phyloP scores from a whole-genome alignment of 2,113 vertebrate species.

The Melozone crissalis region DNA sequence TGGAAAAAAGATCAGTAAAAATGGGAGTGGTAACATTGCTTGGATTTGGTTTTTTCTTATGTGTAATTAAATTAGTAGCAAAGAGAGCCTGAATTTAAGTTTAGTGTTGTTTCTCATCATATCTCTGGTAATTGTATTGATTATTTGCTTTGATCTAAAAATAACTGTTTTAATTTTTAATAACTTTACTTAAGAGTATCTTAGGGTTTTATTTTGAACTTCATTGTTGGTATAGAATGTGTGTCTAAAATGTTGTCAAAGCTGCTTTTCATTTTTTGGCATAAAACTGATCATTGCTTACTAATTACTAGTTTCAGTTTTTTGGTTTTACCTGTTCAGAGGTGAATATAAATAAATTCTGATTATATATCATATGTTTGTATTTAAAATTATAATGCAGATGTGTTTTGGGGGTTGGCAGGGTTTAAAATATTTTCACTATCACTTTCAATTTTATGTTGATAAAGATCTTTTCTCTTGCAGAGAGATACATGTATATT shows the following conservation, averaged over 20 bases:
- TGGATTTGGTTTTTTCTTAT: slow-evolving; percentile 75
- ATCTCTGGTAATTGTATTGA: neutral
- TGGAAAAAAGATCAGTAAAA: slow-evolving; percentile 66
- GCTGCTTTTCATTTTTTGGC: neutral
- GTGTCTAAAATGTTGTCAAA: neutral
- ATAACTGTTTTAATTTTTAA: neutral
- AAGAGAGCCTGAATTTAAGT: slow-evolving; percentile 33
- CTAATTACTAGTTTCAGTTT: neutral
- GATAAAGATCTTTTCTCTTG: neutral
- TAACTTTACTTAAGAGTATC: neutral
- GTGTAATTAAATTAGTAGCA: slow-evolving; percentile 66
- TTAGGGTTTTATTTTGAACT: neutral
- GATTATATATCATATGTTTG: neutral
- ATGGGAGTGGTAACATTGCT: slow-evolving; percentile 69
- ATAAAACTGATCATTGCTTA: neutral
- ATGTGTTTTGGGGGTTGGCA: neutral
- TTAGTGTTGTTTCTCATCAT: neutral
- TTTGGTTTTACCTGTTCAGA: neutral
- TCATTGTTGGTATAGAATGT: neutral
- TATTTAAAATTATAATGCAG: neutral
- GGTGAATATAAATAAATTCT: neutral
- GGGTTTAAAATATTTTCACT: neutral
- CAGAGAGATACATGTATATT: rapidly evolving
- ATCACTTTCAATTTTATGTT: neutral
- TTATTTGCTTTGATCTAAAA: neutral